phyloP scores from a whole-genome alignment of 2,797 vertebrate species.

The Tapera naevia region DNA sequence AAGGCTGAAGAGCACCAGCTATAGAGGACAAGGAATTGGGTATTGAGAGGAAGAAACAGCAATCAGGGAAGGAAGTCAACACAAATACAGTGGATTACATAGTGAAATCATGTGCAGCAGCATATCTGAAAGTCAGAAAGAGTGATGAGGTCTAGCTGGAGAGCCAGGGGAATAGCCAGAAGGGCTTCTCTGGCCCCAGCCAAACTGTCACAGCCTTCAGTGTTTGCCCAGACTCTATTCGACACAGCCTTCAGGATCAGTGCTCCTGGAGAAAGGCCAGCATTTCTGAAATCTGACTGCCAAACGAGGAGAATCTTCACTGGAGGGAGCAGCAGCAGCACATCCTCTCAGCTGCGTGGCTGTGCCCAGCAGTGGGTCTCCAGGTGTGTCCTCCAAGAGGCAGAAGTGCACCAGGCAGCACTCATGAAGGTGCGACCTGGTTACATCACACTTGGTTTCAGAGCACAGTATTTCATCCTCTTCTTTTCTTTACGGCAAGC shows the following conservation, averaged over 20 bases:
- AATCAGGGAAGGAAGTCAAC: background rate
- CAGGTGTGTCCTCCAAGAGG: background rate
- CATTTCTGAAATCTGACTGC: background rate
- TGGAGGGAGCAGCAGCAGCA: background rate
- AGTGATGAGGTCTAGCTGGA: background rate
- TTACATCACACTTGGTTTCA: background rate
- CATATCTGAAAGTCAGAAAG: background rate
- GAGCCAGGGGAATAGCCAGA: background rate
- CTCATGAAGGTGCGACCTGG: background rate
- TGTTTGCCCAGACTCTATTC: background rate
- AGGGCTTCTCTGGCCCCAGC: background rate
- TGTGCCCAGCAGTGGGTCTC: background rate
- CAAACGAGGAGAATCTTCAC: background rate
- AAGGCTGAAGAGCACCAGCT: background rate
- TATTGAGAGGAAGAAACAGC: background rate
- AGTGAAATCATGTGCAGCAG: background rate
- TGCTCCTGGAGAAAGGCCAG: background rate
- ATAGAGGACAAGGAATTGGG: background rate
- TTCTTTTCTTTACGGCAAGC: background rate
- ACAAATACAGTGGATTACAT: background rate
- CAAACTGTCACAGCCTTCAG: background rate
- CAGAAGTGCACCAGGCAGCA: background rate
- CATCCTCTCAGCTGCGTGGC: background rate
- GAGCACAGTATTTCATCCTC: background rate
- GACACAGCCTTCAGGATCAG: background rate